Conservation (phyloP, 2,797 vertebrate species). For the Agapornis canus region DNA sequence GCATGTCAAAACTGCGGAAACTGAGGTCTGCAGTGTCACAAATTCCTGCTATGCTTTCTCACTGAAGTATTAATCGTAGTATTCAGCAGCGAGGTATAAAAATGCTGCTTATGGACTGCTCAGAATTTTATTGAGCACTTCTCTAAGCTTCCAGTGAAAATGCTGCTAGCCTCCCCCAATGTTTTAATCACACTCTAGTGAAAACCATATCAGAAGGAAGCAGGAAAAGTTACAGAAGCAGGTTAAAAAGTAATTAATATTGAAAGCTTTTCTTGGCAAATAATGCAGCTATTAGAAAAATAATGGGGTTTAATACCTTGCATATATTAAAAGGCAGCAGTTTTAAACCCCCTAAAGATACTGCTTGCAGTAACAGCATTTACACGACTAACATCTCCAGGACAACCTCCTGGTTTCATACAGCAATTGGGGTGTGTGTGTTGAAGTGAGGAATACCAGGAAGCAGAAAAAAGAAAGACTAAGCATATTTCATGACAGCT, state of each 20-base stretch:
- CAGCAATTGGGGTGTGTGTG: rapidly evolving
- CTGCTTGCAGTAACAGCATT: background rate
- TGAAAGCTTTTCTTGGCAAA: background rate
- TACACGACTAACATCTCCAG: background rate
- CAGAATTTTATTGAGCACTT: background rate
- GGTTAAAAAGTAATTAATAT: background rate
- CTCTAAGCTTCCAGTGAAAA: background rate
- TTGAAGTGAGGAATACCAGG: background rate
- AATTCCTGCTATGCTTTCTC: background rate
- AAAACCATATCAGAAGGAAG: background rate
- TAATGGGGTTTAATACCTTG: background rate
- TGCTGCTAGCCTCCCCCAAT: background rate
- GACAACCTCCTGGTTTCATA: background rate
- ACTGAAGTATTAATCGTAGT: background rate
- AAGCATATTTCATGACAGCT: background rate
- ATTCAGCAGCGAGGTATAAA: background rate
- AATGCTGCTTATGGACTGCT: background rate
- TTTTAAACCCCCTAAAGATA: background rate
- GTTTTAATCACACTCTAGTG: background rate
- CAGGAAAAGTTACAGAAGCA: background rate
- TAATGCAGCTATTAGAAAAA: background rate
- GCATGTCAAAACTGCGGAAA: background rate
- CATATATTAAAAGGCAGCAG: background rate
- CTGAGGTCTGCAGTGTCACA: background rate
- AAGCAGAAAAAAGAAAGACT: background rate